A percentile compares a stretch with the other conserved stretches of the same genome.
These are phyloP conservation scores for Urocitellus parryii DNA, from an alignment of 2,113 vertebrate species.

Conservation along the genomic window DNA sequence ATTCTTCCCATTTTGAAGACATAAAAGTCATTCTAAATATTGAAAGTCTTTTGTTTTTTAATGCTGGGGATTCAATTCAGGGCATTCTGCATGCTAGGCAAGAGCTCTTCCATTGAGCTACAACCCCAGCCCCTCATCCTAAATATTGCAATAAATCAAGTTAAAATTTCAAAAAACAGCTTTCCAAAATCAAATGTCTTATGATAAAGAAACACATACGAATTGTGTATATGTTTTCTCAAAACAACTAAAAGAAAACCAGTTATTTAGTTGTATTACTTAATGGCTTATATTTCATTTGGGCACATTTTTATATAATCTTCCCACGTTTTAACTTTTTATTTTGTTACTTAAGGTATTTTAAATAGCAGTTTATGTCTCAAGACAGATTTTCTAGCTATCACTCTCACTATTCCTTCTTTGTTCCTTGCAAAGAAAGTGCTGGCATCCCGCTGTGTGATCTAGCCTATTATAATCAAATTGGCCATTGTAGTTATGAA, in stretches of 20 bases:
- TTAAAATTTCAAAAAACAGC: neutral
- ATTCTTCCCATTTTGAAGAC: neutral
- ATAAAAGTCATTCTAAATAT: neutral
- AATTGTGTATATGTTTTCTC: conserved; percentile 7
- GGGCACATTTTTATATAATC: neutral
- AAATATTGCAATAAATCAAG: neutral
- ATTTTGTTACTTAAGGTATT: conserved; percentile 3
- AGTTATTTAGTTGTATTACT: neutral
- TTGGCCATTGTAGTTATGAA: neutral
- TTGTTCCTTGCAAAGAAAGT: neutral
- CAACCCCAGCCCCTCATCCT: too few relatives aligned
- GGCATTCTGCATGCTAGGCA: neutral
- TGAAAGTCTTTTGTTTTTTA: neutral
- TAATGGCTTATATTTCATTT: neutral
- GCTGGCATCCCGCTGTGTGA: neutral
- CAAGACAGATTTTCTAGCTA: neutral
- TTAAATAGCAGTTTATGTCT: conserved; percentile 18
- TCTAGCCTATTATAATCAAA: neutral
- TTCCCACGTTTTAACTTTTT: neutral
- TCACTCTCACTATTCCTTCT: neutral
- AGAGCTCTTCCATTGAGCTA: neutral
- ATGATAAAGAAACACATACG: neutral
- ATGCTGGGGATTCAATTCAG: neutral
- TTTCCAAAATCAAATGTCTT: neutral
- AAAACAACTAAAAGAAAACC: neutral